Conservation (phyloP, 2,113 vertebrate species). For the Odontophorus gujanensis region DNA sequence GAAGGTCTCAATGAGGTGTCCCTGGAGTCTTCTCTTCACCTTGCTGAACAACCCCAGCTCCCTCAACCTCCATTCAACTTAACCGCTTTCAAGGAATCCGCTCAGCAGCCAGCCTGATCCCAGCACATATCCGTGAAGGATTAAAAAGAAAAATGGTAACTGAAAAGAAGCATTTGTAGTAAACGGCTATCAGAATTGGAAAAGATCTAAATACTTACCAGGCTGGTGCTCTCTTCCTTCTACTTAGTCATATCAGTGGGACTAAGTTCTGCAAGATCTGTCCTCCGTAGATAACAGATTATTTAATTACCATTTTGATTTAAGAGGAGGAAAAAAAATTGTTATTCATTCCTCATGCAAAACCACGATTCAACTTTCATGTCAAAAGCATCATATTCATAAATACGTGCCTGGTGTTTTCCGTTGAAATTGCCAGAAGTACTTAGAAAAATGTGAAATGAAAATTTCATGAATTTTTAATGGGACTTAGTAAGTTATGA, state of each 20-base stretch:
- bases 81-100: not conserved
- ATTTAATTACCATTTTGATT: not conserved
- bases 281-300: not conserved
- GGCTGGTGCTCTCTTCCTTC: not conserved
- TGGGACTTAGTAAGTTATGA: not conserved
- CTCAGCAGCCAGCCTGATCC: not conserved
- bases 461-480: conserved; percentile 60
- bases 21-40: too few species aligned
- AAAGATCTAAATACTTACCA: not conserved
- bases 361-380: not conserved
- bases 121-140: not conserved
- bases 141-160: not conserved
- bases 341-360: not conserved
- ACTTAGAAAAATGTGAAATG: conserved; percentile 30
- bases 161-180: not conserved
- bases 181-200: not conserved
- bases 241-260: not conserved
- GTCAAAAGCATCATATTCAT: conserved; percentile 12
- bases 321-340: not conserved
- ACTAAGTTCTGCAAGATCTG: not conserved
- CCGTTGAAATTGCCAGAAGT: not conserved
- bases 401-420: not conserved
- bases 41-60: too few species aligned
- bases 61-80: too few species aligned
- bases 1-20: too few species aligned